Evolutionary conservation across 2,797 vertebrate genomes (phyloP).

Genomic region (Aratinga solstitialis): DNA sequence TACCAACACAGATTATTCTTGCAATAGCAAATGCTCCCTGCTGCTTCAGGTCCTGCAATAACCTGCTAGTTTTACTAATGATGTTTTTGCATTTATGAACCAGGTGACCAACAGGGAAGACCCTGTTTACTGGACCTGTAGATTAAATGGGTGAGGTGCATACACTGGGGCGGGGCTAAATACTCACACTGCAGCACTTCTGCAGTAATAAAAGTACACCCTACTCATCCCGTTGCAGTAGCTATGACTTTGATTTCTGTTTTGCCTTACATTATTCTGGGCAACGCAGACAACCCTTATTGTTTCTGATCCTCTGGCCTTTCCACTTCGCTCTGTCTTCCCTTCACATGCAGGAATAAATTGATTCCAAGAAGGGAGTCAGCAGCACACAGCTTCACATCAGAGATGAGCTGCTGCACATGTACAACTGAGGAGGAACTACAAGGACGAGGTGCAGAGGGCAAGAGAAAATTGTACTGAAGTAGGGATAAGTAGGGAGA

Average conservation of each 20-base stretch:
- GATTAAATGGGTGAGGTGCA: background rate
- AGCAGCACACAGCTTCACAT: background rate
- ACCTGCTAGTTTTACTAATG: background rate
- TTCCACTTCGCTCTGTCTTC: background rate
- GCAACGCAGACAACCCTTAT: background rate
- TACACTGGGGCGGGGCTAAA: background rate
- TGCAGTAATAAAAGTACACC: accelerated
- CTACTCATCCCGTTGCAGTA: background rate
- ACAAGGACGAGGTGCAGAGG: accelerated
- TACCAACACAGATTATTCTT: background rate
- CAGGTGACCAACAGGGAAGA: background rate
- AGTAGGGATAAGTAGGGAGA: background rate
- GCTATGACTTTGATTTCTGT: background rate
- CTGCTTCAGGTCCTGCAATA: background rate
- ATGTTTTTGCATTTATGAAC: background rate
- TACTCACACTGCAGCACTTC: background rate
- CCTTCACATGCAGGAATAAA: background rate
- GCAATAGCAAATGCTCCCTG: background rate
- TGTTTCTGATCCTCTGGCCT: background rate
- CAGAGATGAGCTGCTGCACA: background rate
- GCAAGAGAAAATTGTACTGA: background rate
- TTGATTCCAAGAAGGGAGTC: accelerated
- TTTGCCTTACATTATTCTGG: background rate
- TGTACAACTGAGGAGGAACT: accelerated
- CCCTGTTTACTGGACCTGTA: background rate